Conservation (phyloP, 2,113 vertebrate species). For the Apeltes quadracus region DNA sequence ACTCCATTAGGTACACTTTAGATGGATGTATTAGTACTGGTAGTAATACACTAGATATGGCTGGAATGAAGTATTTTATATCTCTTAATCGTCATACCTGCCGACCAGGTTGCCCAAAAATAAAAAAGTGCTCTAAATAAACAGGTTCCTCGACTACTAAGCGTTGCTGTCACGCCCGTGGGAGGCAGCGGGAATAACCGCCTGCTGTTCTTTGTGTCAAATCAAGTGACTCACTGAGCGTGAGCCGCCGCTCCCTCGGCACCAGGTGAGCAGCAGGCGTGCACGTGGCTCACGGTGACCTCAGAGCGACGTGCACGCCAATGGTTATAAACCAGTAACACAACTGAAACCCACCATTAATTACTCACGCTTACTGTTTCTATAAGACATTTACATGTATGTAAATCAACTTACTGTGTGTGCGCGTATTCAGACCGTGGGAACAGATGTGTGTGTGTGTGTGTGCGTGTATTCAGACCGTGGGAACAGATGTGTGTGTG, state of each 20-base stretch:
- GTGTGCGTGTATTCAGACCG: background rate
- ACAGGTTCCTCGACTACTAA: background rate
- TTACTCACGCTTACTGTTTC: background rate
- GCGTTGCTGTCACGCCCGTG: background rate
- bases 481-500: background rate
- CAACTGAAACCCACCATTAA: background rate
- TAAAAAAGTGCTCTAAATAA: background rate
- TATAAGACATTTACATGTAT: too few relatives aligned
- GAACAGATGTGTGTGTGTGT: background rate
- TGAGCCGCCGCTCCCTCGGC: conserved; percentile 55
- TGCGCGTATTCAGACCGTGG: background rate
- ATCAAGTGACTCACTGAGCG: conserved; percentile 47
- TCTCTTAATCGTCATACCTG: too few relatives aligned
- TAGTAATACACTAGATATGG: background rate
- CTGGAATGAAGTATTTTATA: background rate
- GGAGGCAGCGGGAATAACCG: too few relatives aligned
- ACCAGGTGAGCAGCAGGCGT: conserved; percentile 35
- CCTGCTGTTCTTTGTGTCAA: conserved; percentile 10
- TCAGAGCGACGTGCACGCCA: background rate
- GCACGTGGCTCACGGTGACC: conserved; percentile 17
- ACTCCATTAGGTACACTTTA: too few relatives aligned
- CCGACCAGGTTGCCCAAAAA: background rate
- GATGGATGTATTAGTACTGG: too few relatives aligned
- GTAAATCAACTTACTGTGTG: too few relatives aligned
- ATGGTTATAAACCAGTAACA: background rate